Conservation (phyloP, 1,140 invertebrate species). For the Calliphora vicina region DNA sequence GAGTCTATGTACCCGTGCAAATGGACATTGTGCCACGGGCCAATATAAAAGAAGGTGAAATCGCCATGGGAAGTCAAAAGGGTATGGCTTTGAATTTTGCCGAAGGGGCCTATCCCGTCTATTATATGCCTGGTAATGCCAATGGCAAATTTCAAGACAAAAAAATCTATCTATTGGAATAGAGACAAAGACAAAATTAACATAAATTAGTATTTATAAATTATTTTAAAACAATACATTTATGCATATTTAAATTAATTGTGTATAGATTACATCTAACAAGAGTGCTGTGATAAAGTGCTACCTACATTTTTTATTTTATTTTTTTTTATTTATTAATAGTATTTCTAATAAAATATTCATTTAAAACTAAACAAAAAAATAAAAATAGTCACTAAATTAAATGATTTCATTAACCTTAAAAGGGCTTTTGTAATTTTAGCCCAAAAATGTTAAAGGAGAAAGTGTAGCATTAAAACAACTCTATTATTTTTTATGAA, state of each 20-base stretch:
- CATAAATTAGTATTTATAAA: not conserved
- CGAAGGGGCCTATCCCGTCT: constrained; percentile 43
- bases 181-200: not conserved
- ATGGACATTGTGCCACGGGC: constrained; percentile 37
- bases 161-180: constrained; percentile 38
- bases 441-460: not conserved
- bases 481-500: too few relatives aligned
- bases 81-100: constrained; percentile 38
- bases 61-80: constrained; percentile 37
- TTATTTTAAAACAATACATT: not conserved
- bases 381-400: too few relatives aligned
- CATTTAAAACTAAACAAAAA: not conserved
- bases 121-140: constrained; percentile 41
- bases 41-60: constrained; percentile 33
- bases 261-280: constrained; percentile 16
- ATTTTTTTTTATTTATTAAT: too few relatives aligned
- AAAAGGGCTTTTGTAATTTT: too few relatives aligned
- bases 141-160: constrained; percentile 41
- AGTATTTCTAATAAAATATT: not conserved
- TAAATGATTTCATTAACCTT: too few relatives aligned
- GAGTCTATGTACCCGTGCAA: constrained; percentile 34
- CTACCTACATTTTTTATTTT: not conserved
- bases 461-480: not conserved
- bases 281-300: constrained; percentile 36
- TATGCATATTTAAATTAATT: not conserved